Conservation (phyloP, 2,113 vertebrate genomes). For the Phocoena phocoena region DNA sequence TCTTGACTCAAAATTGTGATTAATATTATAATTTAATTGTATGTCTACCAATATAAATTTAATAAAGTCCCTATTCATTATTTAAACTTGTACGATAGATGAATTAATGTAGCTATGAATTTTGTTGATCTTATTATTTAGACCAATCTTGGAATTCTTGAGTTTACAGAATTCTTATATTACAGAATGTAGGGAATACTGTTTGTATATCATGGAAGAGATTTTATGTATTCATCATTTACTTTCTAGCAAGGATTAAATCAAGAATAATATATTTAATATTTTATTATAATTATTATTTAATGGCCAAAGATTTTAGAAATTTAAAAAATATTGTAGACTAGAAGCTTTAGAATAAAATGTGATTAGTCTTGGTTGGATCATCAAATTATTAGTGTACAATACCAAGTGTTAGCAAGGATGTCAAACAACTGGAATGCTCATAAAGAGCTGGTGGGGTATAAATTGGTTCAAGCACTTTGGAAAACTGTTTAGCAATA, state of each 20-base stretch:
- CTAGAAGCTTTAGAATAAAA: not conserved
- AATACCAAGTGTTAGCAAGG: not conserved
- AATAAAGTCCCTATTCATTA: not conserved
- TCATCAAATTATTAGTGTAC: not conserved
- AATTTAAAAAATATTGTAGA: constrained; percentile 6
- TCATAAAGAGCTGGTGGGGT: not conserved
- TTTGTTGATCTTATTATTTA: constrained; percentile 6
- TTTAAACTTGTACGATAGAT: not conserved
- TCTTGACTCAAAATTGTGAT: constrained; percentile 32
- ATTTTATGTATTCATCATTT: not conserved
- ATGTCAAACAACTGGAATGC: not conserved
- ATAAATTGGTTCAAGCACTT: not conserved
- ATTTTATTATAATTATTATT: constrained; percentile 14
- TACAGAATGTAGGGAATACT: not conserved
- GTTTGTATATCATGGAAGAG: not conserved
- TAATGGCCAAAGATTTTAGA: not conserved
- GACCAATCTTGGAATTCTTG: not conserved
- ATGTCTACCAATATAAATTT: not conserved
- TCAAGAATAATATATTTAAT: not conserved
- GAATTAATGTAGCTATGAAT: not conserved
- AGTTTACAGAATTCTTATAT: constrained; percentile 7
- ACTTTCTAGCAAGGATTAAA: constrained; percentile 11
- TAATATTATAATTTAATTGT: constrained; percentile 11
- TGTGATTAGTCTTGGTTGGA: not conserved
- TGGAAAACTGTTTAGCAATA: not conserved